phyloP scores from a whole-genome alignment of 2,888 invertebrate species.

The Julus scanicus region DNA sequence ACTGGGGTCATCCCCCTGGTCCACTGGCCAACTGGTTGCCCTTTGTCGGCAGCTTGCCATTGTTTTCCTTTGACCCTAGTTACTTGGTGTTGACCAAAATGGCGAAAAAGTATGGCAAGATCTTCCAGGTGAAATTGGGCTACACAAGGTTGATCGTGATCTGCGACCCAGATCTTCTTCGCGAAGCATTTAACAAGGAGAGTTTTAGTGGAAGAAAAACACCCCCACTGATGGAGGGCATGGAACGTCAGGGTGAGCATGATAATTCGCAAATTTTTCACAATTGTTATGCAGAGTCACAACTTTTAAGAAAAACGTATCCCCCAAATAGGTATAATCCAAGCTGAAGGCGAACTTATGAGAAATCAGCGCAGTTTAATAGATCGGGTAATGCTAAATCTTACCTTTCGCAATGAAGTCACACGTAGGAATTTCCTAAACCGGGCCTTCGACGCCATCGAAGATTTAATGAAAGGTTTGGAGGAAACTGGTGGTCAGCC shows the following conservation, averaged over 20 bases:
- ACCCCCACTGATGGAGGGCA: slow-evolving; percentile 12
- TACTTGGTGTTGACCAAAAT: slow-evolving; percentile 77
- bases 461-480: neutral
- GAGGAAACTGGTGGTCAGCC: neutral
- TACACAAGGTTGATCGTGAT: neutral
- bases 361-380: slow-evolving; percentile 83
- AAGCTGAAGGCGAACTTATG: slow-evolving; percentile 84
- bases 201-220: neutral
- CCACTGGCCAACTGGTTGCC: slow-evolving; percentile 55
- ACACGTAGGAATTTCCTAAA: neutral
- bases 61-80: slow-evolving; percentile 73
- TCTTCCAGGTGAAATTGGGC: slow-evolving; percentile 48
- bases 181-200: neutral
- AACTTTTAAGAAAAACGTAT: too few species aligned
- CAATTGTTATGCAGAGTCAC: too few species aligned
- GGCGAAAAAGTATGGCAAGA: slow-evolving; percentile 75
- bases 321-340: slow-evolving; percentile 84
- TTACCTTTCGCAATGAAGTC: slow-evolving; percentile 65
- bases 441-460: neutral
- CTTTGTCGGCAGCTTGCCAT: slow-evolving; percentile 79
- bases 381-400: slow-evolving; percentile 76
- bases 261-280: neutral
- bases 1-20: slow-evolving; percentile 52
- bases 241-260: neutral
- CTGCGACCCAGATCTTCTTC: neutral